Evolutionary conservation across 2,797 vertebrate species (phyloP).

Genomic region (Crax fasciolata): DNA sequence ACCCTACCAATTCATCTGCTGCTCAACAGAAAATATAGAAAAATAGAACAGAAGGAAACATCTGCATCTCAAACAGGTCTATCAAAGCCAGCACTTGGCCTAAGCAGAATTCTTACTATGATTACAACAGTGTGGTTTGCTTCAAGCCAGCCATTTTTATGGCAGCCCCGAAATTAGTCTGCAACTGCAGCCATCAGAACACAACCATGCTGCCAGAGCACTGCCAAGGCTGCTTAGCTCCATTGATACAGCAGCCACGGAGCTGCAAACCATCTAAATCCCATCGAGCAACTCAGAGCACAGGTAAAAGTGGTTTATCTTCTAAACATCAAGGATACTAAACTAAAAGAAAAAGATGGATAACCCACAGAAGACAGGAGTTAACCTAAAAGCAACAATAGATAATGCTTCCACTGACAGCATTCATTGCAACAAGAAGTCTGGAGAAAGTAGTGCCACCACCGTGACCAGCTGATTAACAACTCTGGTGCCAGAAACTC

Average conservation of each 20-base stretch:
- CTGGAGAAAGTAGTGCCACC: neutral
- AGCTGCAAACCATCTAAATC: slow-evolving; percentile 13
- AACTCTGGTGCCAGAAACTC: neutral
- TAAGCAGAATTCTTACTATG: neutral
- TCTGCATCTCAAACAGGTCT: neutral
- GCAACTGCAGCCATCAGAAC: slow-evolving; percentile 23
- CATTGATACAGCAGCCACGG: neutral
- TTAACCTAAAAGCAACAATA: neutral
- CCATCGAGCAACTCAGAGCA: neutral
- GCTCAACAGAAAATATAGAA: neutral
- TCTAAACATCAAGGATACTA: neutral
- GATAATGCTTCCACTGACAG: accelerated
- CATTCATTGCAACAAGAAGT: neutral
- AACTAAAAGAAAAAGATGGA: neutral
- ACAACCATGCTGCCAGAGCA: slow-evolving; percentile 13
- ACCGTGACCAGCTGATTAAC: neutral
- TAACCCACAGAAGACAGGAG: neutral
- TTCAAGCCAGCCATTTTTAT: neutral
- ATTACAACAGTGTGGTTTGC: neutral
- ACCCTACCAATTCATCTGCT: neutral
- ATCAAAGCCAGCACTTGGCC: neutral
- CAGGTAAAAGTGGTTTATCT: neutral
- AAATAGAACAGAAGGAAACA: neutral
- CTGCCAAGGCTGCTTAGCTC: slow-evolving; percentile 19
- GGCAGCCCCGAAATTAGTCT: slow-evolving; percentile 13